A percentile compares a stretch with the other conserved stretches of the same genome.
phyloP scores from a whole-genome alignment of 2,797 vertebrate genomes.

The Rallus crepitans region DNA sequence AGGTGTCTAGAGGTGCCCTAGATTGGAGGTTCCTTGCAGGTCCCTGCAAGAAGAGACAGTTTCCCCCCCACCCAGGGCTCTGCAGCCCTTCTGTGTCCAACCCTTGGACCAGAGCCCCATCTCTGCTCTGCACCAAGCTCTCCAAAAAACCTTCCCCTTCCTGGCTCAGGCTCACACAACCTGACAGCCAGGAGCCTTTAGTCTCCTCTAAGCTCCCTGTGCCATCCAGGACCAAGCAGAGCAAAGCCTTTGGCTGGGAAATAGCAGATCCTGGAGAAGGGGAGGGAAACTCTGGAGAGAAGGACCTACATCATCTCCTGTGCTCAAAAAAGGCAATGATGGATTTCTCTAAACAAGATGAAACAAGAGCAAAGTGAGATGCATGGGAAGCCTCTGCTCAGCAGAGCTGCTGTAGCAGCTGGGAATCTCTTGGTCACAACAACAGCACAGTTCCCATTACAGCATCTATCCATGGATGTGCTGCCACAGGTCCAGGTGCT shows the following conservation, averaged over 20 bases:
- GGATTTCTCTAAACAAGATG: not conserved
- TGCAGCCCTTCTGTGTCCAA: not conserved
- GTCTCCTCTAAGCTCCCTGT: not conserved
- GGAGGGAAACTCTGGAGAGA: not conserved
- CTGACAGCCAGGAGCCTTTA: not conserved
- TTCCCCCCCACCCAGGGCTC: not conserved
- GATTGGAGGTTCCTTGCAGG: not conserved
- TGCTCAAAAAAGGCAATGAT: not conserved
- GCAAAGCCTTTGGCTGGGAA: not conserved
- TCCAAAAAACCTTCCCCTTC: not conserved
- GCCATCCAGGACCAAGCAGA: not conserved
- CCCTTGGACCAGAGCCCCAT: accelerated
- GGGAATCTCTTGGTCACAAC: not conserved
- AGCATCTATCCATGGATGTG: not conserved
- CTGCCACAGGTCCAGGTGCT: accelerated
- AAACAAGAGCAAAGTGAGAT: not conserved
- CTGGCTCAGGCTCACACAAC: not conserved
- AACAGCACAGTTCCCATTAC: not conserved
- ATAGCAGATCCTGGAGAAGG: not conserved
- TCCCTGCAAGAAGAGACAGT: not conserved
- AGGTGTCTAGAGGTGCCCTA: not conserved
- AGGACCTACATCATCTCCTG: not conserved
- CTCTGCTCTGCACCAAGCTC: not conserved
- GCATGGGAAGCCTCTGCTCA: not conserved
- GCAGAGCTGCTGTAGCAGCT: not conserved